Conservation (phyloP, 2,797 vertebrate genomes). For the Halcyon chelicuti region DNA sequence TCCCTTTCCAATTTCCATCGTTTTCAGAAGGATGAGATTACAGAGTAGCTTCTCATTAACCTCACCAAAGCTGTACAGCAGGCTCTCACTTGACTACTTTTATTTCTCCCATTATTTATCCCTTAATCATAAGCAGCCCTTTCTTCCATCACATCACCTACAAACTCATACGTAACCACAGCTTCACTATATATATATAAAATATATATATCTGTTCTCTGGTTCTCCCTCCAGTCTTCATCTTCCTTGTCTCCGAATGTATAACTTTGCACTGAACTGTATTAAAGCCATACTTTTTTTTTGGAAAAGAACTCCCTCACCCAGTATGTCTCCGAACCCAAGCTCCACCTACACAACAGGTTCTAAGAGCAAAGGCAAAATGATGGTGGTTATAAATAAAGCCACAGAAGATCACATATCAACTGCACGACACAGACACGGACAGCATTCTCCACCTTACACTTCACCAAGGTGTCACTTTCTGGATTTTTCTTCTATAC, state of each 20-base stretch:
- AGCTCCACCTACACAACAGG: background rate
- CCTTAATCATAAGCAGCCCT: background rate
- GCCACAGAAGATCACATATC: background rate
- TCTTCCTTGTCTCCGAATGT: background rate
- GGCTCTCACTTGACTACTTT: background rate
- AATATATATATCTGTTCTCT: background rate
- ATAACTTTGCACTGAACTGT: background rate
- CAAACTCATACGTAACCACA: background rate
- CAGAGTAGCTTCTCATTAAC: conserved; percentile 15
- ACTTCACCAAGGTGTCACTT: background rate
- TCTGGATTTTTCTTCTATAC: background rate
- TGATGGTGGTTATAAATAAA: background rate
- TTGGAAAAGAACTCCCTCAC: background rate
- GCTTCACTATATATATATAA: background rate
- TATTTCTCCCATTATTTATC: background rate
- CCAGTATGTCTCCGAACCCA: background rate
- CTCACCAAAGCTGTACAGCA: background rate
- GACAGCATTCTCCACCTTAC: background rate
- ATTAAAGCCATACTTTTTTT: background rate
- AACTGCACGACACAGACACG: background rate
- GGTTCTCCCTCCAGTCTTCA: background rate
- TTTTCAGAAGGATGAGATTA: background rate
- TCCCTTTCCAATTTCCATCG: background rate
- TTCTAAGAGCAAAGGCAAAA: background rate
- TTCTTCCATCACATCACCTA: background rate